Evolutionary conservation across 1,140 invertebrate species (phyloP).

Genomic region (Drosophila paulistorum): DNA sequence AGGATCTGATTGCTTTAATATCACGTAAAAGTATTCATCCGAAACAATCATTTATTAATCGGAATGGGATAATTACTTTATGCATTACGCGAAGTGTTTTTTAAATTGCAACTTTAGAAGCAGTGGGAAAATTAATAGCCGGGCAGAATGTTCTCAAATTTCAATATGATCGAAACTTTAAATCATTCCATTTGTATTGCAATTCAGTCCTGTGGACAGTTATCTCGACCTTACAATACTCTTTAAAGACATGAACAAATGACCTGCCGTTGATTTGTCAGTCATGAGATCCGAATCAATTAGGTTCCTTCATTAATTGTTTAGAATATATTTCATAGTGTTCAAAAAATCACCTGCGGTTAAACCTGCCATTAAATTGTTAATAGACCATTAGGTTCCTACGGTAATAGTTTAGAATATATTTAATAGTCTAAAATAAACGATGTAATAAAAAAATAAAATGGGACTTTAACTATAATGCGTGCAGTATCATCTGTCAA

Average conservation of each 20-base stretch:
- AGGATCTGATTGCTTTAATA: neutral
- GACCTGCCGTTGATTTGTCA: too few relatives aligned
- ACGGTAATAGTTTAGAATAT: too few relatives aligned
- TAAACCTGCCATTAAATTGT: too few relatives aligned
- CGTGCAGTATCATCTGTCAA: constrained; percentile 1
- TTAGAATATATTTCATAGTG: too few relatives aligned
- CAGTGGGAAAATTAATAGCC: neutral
- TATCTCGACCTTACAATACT: neutral
- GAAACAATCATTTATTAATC: neutral
- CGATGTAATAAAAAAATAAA: neutral
- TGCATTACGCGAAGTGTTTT: neutral
- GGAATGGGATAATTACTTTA: neutral
- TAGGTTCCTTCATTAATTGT: too few relatives aligned
- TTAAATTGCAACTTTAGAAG: neutral
- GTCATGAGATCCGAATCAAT: too few relatives aligned
- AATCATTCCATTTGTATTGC: neutral
- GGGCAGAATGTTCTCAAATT: neutral
- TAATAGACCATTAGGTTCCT: too few relatives aligned
- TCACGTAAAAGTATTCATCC: neutral
- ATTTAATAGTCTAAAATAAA: neutral
- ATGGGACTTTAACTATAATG: neutral
- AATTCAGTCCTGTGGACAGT: neutral
- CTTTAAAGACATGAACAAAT: neutral
- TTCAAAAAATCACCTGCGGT: too few relatives aligned
- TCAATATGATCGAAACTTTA: neutral